Base-by-base conservation (phyloP, 1,140 invertebrate species). In the Leptinotarsa texana region DNA sequence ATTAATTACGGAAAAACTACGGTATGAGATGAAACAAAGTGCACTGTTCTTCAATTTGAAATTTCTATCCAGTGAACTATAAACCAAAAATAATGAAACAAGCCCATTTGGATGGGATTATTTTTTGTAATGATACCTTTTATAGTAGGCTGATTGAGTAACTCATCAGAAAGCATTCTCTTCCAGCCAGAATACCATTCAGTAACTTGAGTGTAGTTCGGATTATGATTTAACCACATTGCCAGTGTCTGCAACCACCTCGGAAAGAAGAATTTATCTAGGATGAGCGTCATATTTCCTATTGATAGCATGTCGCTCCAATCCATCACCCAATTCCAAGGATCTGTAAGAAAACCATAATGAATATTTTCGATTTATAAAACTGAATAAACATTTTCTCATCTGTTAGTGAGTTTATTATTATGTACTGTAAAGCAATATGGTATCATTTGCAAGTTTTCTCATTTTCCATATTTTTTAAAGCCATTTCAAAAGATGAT, bases 131-230 rank as follows among this genome's bases (percentile, higher is more conserved):
- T 42, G 33, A 4, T 82, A 92, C 91, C 92, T 88, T 93, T 93
- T 13, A 96, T 88, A 47, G 85, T 82, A 0, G 92, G 91, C 82
- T 95, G 91, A 1, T 86, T 84, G 4, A 93, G 77, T 15, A 96
- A 82, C 49, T 89, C 86, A 21, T 91, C 90, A 48, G 91, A 91
- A 42, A 97, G 86, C 87, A 94, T 89, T 6, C 89, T 85, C 84
- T 96, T 95, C 96, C 96, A 98, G 17, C 94, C 94, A 42, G 90
- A 89, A 83, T 95, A 97, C 96, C 96, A 97, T 57, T 92, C 91
- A 0, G 91, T 92, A 1, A 97, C 91, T 86, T 97, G 93, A 21
- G 93, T 90, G 83, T 93, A 96, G 84, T 94, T 92, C 0, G 93
- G 93, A 18, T 89, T 90, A 81, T 93, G 92, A 82, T 92, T 93